Conservation (phyloP, 2,797 vertebrate species). For the Epinephelus malabaricus region DNA sequence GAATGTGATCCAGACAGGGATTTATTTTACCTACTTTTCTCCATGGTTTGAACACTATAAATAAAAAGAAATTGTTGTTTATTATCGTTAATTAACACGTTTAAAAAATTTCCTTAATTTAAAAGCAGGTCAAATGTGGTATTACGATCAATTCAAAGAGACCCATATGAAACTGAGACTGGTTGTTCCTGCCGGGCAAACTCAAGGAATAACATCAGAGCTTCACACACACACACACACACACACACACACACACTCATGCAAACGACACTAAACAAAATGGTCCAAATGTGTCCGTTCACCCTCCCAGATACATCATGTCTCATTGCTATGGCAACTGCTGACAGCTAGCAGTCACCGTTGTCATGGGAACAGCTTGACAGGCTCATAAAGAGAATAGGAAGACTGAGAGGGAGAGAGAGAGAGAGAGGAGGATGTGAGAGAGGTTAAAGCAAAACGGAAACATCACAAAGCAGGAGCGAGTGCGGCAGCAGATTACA, state of each 20-base stretch:
- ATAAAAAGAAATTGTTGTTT: not conserved
- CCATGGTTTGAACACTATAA: not conserved
- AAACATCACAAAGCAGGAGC: constrained; percentile 44
- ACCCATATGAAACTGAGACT: not conserved
- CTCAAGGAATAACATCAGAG: constrained; percentile 28
- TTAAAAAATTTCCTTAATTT: not conserved
- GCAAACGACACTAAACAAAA: constrained; percentile 52
- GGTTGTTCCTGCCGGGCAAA: constrained; percentile 21
- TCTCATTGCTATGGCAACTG: constrained; percentile 83
- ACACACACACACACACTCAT: not conserved
- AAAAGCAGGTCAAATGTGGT: not conserved
- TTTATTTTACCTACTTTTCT: not conserved
- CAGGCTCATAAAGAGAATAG: constrained; percentile 69
- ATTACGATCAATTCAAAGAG: not conserved
- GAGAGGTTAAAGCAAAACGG: constrained; percentile 55
- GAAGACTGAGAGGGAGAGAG: constrained; percentile 11
- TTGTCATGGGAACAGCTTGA: constrained; percentile 89
- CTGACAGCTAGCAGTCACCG: constrained; percentile 84
- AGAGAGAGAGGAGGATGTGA: constrained; percentile 24
- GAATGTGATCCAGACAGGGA: not conserved
- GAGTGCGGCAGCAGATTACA: constrained; percentile 25
- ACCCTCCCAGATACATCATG: constrained; percentile 68
- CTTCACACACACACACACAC: not conserved
- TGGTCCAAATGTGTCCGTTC: constrained; percentile 53
- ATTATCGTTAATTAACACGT: not conserved